Conservation (phyloP, 2,888 invertebrate species). For the Axea sp. region DNA sequence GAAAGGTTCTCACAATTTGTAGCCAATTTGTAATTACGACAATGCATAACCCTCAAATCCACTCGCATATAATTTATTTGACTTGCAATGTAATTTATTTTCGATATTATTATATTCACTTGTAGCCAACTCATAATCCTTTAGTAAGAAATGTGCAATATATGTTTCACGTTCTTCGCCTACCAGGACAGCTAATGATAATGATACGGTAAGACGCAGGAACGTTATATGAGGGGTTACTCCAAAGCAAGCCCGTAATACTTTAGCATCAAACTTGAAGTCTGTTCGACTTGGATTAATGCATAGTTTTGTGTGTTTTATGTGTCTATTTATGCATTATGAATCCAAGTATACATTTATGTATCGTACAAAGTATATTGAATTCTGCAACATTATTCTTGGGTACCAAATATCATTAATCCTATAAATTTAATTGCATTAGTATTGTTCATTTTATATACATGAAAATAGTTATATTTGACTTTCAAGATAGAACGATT, state of each 20-base stretch:
- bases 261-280: conserved; percentile 30
- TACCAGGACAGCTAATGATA: conserved; percentile 28
- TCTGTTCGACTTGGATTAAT: conserved; percentile 21
- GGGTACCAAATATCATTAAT: too few species aligned
- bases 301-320: too few species aligned
- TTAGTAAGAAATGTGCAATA: conserved; percentile 15
- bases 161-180: conserved; percentile 22
- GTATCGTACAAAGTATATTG: too few species aligned
- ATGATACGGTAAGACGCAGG: conserved; percentile 31
- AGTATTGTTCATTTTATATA: too few species aligned
- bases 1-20: too few species aligned
- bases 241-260: conserved; percentile 17
- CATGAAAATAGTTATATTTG: too few species aligned
- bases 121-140: conserved; percentile 19
- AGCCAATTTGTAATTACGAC: conserved; percentile 14
- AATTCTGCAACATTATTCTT: too few species aligned
- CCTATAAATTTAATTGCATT: too few species aligned
- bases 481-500: too few species aligned
- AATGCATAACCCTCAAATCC: conserved; percentile 1
- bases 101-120: conserved; percentile 24
- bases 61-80: conserved; percentile 16
- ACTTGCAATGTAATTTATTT: conserved; percentile 22
- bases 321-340: too few species aligned
- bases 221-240: conserved; percentile 15
- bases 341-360: too few species aligned